Conservation (phyloP, 2,113 vertebrate species). For the Trichechus manatus region DNA sequence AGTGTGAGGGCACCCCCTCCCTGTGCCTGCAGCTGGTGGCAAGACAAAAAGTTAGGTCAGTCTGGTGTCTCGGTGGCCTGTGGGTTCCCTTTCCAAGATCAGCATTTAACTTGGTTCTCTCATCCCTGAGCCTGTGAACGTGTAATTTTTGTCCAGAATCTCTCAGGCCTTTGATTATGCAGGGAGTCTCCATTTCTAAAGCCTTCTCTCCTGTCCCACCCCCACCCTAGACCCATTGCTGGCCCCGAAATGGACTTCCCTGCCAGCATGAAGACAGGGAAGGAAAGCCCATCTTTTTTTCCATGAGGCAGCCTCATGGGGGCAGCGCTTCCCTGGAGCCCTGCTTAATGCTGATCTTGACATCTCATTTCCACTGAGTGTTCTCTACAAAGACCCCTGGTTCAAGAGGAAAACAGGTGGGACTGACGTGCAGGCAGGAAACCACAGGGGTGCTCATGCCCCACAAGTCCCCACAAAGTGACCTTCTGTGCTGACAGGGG, state of each 20-base stretch:
- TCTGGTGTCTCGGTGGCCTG: not conserved
- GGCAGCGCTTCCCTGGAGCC: not conserved
- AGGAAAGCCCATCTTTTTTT: not conserved
- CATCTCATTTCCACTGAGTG: too few species aligned
- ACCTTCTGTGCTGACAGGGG: not conserved
- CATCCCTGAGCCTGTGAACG: not conserved
- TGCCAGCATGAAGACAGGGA: not conserved
- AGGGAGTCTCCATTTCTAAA: not conserved
- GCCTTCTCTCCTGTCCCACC: not conserved
- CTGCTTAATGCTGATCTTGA: not conserved
- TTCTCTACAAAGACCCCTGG: not conserved
- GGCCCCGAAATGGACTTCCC: not conserved
- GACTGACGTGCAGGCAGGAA: not conserved
- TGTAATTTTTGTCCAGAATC: rapidly evolving
- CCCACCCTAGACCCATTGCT: not conserved
- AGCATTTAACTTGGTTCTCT: not conserved
- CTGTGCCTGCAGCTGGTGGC: not conserved
- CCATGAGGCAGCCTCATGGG: not conserved
- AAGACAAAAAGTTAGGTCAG: not conserved
- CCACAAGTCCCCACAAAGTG: not conserved
- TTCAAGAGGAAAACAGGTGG: not conserved
- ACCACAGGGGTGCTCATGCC: not conserved
- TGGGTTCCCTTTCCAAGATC: not conserved
- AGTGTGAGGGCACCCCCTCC: not conserved
- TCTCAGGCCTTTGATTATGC: not conserved